Evolutionary conservation across 1,140 invertebrate species (phyloP).

Genomic region (Intoshia linei): DNA sequence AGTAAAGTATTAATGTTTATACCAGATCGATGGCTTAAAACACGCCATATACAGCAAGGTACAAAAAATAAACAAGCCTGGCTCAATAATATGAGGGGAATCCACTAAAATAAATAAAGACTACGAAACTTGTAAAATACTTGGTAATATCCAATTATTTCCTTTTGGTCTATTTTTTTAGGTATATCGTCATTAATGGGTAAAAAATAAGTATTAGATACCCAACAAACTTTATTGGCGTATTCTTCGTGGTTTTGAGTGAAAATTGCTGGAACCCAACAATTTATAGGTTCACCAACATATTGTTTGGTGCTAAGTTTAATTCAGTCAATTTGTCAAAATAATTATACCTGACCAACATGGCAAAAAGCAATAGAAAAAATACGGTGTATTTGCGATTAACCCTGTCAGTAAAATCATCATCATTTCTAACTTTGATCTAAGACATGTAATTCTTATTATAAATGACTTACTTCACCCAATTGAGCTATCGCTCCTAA

Average conservation of each 20-base stretch:
- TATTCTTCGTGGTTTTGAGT: constrained; percentile 6
- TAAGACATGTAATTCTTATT: no score
- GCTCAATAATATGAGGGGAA: constrained; percentile 5
- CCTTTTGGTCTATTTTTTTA: neutral
- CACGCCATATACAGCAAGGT: constrained; percentile 4
- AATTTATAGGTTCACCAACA: constrained; percentile 21
- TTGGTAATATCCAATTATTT: neutral
- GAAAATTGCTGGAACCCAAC: constrained; percentile 15
- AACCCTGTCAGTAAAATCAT: constrained; percentile 27
- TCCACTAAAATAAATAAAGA: constrained; percentile 6
- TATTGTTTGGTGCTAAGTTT: constrained; percentile 12
- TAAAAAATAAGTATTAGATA: neutral
- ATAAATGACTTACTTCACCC: no score
- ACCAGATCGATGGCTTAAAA: constrained; percentile 2
- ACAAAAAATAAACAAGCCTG: constrained; percentile 4
- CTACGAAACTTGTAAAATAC: neutral
- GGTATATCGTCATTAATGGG: neutral
- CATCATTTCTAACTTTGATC: constrained; percentile 23
- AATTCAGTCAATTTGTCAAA: no score
- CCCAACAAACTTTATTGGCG: neutral
- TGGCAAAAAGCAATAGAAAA: constrained; percentile 25
- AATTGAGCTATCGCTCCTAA: no score
- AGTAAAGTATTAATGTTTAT: constrained; percentile 4
- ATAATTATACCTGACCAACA: constrained; percentile 27
- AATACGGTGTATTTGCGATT: constrained; percentile 26